Evolutionary conservation across 1,140 invertebrate genomes (phyloP).

Genomic region (Dendrolimus punctatus): DNA sequence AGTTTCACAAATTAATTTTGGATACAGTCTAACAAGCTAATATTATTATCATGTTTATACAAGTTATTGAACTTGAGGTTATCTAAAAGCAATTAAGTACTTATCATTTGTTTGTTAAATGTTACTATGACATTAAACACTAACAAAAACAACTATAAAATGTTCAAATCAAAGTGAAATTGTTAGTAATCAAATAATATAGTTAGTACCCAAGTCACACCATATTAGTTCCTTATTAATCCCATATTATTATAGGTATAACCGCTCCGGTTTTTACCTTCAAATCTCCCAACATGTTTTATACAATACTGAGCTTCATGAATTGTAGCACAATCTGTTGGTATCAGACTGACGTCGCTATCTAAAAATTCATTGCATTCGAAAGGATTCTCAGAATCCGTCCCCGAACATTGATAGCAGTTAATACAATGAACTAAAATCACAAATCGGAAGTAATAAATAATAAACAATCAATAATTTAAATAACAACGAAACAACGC

Average conservation of each 20-base stretch:
- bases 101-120: too few species aligned
- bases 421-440: conserved; percentile 77
- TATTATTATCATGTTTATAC: too few species aligned
- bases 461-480: conserved; percentile 16
- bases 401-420: conserved; percentile 93
- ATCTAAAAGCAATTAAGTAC: not conserved
- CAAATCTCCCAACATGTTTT: conserved; percentile 94
- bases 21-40: too few species aligned
- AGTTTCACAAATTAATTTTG: too few species aligned
- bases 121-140: too few species aligned
- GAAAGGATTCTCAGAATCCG: conserved; percentile 82
- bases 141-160: too few species aligned
- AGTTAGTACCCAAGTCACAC: too few species aligned
- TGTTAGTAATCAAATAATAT: too few species aligned
- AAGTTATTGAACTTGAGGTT: conserved; percentile 2
- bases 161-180: too few species aligned
- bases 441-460: conserved; percentile 27
- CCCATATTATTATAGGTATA: too few species aligned
- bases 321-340: conserved; percentile 83
- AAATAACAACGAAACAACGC: conserved; percentile 29
- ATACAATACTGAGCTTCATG: conserved; percentile 91
- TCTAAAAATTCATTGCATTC: conserved; percentile 92
- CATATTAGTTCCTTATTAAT: too few species aligned
- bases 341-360: conserved; percentile 77
- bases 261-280: conserved; percentile 78